Conservation (phyloP, 2,888 invertebrate species). For the Halictus quadricinctus region DNA sequence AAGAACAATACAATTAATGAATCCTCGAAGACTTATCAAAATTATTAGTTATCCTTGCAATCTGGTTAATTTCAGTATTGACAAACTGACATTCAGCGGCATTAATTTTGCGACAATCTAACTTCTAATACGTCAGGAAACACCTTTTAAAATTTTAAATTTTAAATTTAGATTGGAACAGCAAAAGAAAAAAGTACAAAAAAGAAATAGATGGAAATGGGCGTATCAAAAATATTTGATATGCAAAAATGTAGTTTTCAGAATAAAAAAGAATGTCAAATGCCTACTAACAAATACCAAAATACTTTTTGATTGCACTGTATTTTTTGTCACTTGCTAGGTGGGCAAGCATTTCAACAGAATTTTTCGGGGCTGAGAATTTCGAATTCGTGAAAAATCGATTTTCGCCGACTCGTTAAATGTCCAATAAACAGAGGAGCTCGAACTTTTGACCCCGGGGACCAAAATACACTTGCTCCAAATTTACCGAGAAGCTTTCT, state of each 20-base stretch:
- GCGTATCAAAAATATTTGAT: too few species aligned
- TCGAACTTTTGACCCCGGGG: not conserved
- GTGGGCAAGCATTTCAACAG: not conserved
- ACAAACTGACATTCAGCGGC: too few species aligned
- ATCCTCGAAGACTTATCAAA: not conserved
- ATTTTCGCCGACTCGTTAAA: not conserved
- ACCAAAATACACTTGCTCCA: not conserved
- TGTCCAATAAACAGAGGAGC: conserved; percentile 43
- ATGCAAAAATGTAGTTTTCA: too few species aligned
- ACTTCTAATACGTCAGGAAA: too few species aligned
- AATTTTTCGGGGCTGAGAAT: not conserved
- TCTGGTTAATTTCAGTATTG: too few species aligned
- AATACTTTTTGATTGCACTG: not conserved
- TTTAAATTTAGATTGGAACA: too few species aligned
- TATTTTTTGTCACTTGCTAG: not conserved
- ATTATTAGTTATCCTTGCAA: not conserved
- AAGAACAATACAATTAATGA: not conserved
- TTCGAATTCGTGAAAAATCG: not conserved
- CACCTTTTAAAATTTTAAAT: too few species aligned
- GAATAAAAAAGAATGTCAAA: not conserved
- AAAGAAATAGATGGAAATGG: too few species aligned
- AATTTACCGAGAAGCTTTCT: conserved; percentile 4
- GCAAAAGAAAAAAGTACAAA: too few species aligned
- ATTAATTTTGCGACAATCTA: too few species aligned
- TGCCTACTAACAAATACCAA: too few species aligned